Percentiles rank a stretch among this genome's conserved stretches.
phyloP scores from a whole-genome alignment of 2,113 vertebrate species.

The Dromaius novaehollandiae region DNA sequence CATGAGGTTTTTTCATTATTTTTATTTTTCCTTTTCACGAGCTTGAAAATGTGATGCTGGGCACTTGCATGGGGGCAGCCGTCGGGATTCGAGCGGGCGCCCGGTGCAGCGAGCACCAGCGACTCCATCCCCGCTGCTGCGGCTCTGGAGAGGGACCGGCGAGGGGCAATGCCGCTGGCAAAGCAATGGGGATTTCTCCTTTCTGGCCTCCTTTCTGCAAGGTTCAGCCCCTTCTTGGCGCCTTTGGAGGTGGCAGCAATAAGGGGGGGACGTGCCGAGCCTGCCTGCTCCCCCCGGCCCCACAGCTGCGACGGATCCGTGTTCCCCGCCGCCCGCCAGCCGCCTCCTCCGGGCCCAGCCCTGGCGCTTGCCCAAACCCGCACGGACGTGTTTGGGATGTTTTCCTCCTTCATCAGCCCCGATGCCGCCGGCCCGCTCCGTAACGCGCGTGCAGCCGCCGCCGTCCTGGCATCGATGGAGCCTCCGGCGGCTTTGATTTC shows the following conservation, averaged over 20 bases:
- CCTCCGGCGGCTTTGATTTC: neutral
- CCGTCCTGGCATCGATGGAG: rapidly evolving
- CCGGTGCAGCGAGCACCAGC: neutral
- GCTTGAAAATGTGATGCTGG: neutral
- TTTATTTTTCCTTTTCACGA: too few species aligned
- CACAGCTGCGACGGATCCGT: neutral
- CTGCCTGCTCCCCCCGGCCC: neutral
- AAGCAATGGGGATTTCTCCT: too few species aligned
- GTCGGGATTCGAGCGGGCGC: too few species aligned
- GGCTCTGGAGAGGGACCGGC: neutral
- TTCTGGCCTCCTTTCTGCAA: neutral
- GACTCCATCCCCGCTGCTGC: too few species aligned
- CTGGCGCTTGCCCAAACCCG: neutral
- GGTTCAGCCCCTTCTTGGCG: neutral
- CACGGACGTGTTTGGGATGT: neutral
- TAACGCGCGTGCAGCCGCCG: rapidly evolving
- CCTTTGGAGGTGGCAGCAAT: too few species aligned
- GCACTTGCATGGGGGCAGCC: too few species aligned
- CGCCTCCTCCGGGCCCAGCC: neutral
- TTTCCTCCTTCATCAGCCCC: neutral
- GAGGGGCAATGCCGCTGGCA: too few species aligned
- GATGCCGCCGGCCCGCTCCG: too few species aligned
- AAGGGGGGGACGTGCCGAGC: neutral
- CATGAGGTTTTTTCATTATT: too few species aligned
- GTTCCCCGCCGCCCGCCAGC: neutral